Evolutionary conservation across 2,888 invertebrate species (phyloP).

Genomic region (Athetis lepigone): DNA sequence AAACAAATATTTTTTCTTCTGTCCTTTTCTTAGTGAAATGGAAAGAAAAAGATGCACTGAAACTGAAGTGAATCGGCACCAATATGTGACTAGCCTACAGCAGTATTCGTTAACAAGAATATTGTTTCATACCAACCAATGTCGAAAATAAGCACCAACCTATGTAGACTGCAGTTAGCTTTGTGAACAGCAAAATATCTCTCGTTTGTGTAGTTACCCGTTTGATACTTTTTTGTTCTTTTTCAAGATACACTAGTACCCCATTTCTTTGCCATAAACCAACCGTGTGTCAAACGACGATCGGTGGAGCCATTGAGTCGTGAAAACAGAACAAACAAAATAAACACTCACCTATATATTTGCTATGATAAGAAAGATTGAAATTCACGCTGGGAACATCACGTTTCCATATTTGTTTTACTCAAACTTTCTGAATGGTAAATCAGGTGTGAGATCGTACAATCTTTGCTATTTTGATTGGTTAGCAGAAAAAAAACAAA

Average conservation of each 20-base stretch:
- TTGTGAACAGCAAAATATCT: no score
- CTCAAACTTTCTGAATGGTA: neutral
- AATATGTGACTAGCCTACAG: no score
- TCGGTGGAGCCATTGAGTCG: neutral
- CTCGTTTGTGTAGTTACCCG: no score
- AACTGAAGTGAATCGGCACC: no score
- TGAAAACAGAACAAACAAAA: constrained; percentile 16
- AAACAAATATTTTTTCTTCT: no score
- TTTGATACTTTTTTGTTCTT: neutral
- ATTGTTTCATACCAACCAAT: no score
- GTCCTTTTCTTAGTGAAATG: no score
- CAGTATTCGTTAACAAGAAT: no score
- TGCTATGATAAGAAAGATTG: neutral
- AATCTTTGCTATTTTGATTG: neutral
- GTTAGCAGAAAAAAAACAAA: neutral
- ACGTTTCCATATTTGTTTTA: neutral
- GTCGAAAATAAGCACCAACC: no score
- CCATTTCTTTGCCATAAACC: constrained; percentile 20
- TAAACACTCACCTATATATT: constrained; percentile 15
- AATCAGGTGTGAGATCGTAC: neutral
- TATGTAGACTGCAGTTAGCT: no score
- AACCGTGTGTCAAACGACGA: constrained; percentile 8
- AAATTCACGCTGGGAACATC: neutral
- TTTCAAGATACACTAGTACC: constrained; percentile 6
- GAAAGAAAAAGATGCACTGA: no score